Evolutionary conservation across 2,888 invertebrate genomes (phyloP), one percentile per base, ranked within the genome.

Genomic region (Heliconius erato): DNA sequence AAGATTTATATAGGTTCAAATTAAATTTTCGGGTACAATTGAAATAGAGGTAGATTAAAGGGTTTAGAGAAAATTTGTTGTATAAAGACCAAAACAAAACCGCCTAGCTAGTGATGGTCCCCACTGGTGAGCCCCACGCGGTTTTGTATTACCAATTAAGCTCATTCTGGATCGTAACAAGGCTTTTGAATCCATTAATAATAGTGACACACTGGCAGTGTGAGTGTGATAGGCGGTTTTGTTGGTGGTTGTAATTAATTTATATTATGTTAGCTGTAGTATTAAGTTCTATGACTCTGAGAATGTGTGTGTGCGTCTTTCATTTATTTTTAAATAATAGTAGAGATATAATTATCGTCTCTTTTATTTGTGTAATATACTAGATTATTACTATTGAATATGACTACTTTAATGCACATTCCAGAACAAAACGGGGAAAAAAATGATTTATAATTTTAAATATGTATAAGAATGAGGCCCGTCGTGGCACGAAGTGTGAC

Each of bases 91-190:
- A 54, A 54, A 54, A 54, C 54, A 54, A 54, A 54, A 54, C 54
- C 54, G 40, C 40, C 9, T 40, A 40, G 7, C 54, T 49, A 49
- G 49, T 49, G 49, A 19, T 49, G 49, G 54, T 54, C 84, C 87
- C 87, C 84, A 84, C 88, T 82, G 83, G 54, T 79, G 83, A 88
- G 91, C 94, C 92, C 93, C 88, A 87, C 91, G 92, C 91, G 93
- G 95, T 95, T 94, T 96, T 92, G 92, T 94, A 93, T 96, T 95
- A 95, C 96, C 96, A 96, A 96, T 96, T 95, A 96, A 90, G 90
- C 92, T 93, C 92, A 91, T 92, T 94, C 83, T 83, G 79, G 82
- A 74, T 84, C 83, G 83, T 84, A 85, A 86, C 85, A 84, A 85
- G 86, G 85, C 80, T 79, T 85, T 84, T 86, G 82, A 81, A 79